Evolutionary conservation across 2,797 vertebrate genomes (phyloP), one percentile per base, ranked within the genome.

Genomic region (Lutjanus campechanus): DNA sequence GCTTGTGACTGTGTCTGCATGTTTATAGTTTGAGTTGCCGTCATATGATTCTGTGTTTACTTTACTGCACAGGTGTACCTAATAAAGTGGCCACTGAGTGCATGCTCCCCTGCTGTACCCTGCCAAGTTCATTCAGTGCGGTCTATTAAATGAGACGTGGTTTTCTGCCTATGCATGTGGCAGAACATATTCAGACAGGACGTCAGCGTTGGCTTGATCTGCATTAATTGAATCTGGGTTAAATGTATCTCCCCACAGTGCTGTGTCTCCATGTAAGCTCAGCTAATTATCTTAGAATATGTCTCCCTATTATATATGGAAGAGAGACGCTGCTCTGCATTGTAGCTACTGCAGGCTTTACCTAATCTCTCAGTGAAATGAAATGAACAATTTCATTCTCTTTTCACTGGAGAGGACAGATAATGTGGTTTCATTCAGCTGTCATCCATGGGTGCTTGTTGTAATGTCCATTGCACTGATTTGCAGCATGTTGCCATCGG

Each of bases 211-310:
- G 65, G 69, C 76, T 80, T 77, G 68, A 76, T 89, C 69, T 85
- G 41, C 49, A 17, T 79, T 89, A 80, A 90, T 82, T 85, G 72
- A 90, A 82, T 90, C 76, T 70, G 71, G 55, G 56, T 82, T 86
- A 68, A 82, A 85, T 79, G 15, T 60, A 60, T 84, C 78, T 88
- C 81, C 65, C 70, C 60, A 46, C 41, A 72, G 82, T 67, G 58
- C 47, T 60, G 16, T 50, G 64, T 80, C 77, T 75, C 62, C 49
- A 72, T 81, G 66, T 84, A 85, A 67, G 67, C 81, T 79, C 69
- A 15, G 66, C 76, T 91, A 79, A 89, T 91, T 88, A 81, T 84
- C 76, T 75, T 20, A 76, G 62, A 74, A 77, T 76, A 73, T 69
- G 68, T 47, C 69, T 82, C 16, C 62, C 55, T 85, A 41, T 83